A percentile compares a stretch with the other conserved stretches of the same genome.
Evolutionary conservation across 1,140 invertebrate genomes (phyloP).

Genomic region (Tetragnatha versicolor): DNA sequence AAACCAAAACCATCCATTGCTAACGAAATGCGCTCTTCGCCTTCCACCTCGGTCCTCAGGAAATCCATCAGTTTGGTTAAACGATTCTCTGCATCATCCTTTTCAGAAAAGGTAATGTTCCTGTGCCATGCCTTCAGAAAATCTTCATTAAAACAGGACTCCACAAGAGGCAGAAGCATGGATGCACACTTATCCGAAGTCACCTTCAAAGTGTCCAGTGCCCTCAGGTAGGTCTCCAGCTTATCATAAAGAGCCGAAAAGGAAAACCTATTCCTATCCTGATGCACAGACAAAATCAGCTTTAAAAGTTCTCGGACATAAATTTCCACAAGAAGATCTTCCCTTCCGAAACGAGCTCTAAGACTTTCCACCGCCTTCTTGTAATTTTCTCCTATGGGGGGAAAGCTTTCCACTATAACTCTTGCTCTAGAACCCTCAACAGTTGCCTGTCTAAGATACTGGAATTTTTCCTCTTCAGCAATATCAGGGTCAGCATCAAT

Average conservation of each 20-base stretch:
- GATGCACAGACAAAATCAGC: background rate
- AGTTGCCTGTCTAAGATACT: slow-evolving; percentile 16
- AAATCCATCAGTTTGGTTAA: background rate
- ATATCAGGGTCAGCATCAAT: background rate
- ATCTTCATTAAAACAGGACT: slow-evolving; percentile 9
- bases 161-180: slow-evolving; percentile 3
- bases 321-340: slow-evolving; percentile 55
- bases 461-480: slow-evolving; percentile 2
- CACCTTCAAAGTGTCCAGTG: background rate
- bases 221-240: background rate
- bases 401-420: slow-evolving; percentile 56
- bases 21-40: background rate
- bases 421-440: background rate
- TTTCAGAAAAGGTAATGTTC: background rate
- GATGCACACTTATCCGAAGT: slow-evolving; percentile 10
- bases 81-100: background rate
- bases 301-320: slow-evolving; percentile 47
- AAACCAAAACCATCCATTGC: slow-evolving; percentile 5
- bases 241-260: background rate
- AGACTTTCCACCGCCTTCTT: slow-evolving; percentile 48
- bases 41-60: background rate
- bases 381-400: slow-evolving; percentile 46
- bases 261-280: background rate
- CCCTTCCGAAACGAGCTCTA: slow-evolving; percentile 51
- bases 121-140: background rate